These are phyloP conservation scores for Mesocentrotus franciscanus DNA, from an alignment of 53 echinoderm and acorn worm species.

Conservation along the genomic window DNA sequence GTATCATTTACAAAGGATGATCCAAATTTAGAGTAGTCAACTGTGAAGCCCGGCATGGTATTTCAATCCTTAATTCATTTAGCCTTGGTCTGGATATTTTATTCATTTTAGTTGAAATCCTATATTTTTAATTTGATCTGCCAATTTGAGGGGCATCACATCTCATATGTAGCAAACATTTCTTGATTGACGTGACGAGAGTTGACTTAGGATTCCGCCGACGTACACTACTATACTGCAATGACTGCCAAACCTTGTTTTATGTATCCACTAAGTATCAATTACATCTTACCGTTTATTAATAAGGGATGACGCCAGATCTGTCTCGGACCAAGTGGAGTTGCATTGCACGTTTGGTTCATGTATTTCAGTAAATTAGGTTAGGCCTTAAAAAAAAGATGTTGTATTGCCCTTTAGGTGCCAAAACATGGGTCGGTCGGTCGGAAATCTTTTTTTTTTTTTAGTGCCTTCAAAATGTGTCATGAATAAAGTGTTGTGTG, in stretches of 20 bases:
- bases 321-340: too few relatives aligned
- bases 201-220: not conserved
- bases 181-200: not conserved
- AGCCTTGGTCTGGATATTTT: not conserved
- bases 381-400: too few relatives aligned
- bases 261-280: not conserved
- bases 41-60: not conserved
- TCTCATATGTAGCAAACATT: not conserved
- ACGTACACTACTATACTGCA: not conserved
- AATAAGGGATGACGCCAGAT: not conserved
- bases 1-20: not conserved
- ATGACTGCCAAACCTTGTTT: not conserved
- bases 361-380: too few relatives aligned
- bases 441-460: too few relatives aligned
- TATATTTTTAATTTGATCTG: not conserved
- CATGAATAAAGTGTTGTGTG: too few relatives aligned
- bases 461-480: too few relatives aligned
- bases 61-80: not conserved
- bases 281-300: not conserved
- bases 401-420: too few relatives aligned
- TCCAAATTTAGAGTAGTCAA: not conserved
- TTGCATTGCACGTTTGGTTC: too few relatives aligned
- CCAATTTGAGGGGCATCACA: not conserved
- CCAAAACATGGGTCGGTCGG: too few relatives aligned
- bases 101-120: not conserved